phyloP scores from a whole-genome alignment of 1,140 invertebrate species.

The Zelostemma sp. region DNA sequence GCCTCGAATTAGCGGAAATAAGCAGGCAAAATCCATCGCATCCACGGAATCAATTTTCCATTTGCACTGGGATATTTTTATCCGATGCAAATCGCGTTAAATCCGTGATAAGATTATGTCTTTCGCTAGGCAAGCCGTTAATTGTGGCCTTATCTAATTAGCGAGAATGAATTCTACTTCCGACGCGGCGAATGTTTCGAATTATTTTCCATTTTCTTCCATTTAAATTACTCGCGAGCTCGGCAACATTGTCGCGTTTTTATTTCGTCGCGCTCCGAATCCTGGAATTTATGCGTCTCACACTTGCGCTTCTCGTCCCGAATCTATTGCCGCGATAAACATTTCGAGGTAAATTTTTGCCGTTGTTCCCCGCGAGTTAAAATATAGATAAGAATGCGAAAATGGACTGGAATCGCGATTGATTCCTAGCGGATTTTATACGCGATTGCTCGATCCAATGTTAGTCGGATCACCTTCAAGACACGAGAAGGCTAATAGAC shows the following conservation, averaged over 20 bases:
- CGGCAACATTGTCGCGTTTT: neutral
- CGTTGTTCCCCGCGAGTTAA: conserved; percentile 20
- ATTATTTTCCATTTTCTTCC: conserved; percentile 4
- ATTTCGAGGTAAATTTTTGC: conserved; percentile 35
- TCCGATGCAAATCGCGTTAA: no score
- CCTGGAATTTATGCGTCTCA: conserved; percentile 36
- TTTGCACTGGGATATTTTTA: no score
- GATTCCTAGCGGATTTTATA: conserved; percentile 10
- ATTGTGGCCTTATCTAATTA: conserved; percentile 10
- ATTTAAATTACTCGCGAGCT: neutral
- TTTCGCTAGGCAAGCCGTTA: no score
- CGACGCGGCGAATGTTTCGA: no score
- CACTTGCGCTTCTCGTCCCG: conserved; percentile 32
- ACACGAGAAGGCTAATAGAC: conserved; percentile 26
- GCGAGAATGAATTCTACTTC: neutral
- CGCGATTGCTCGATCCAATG: conserved; percentile 13
- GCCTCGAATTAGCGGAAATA: no score
- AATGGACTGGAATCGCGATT: neutral
- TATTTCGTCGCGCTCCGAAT: conserved; percentile 29
- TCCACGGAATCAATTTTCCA: no score
- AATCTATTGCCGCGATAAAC: conserved; percentile 17
- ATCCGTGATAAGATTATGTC: no score
- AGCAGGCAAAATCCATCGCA: no score
- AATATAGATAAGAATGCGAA: conserved; percentile 3
- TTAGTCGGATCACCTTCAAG: conserved; percentile 23